phyloP scores from a whole-genome alignment of 1,140 invertebrate species.

The Temnothorax curvispinosus region DNA sequence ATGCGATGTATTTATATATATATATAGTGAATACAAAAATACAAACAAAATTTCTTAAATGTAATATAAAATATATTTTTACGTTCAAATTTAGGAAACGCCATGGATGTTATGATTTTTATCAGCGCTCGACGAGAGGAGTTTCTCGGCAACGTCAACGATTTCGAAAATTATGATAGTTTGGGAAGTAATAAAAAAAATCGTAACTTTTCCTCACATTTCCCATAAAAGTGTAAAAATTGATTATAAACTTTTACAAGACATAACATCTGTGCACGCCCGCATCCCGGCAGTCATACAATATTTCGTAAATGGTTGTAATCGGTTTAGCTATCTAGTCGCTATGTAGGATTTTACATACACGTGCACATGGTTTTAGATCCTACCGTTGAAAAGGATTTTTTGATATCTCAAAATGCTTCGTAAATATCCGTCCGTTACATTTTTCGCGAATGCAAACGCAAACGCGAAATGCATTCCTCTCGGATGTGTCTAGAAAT shows the following conservation, averaged over 20 bases:
- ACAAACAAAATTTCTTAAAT: neutral
- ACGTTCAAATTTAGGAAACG: neutral
- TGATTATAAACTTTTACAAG: neutral
- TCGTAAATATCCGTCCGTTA: constrained; percentile 10
- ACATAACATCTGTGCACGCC: neutral
- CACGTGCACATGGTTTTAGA: neutral
- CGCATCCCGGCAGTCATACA: neutral
- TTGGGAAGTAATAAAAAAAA: neutral
- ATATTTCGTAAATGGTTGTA: constrained; percentile 15
- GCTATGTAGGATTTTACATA: neutral
- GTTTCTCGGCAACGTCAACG: neutral
- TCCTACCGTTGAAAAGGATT: neutral
- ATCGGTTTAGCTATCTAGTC: constrained; percentile 12
- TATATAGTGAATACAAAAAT: no score
- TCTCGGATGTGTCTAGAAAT: neutral
- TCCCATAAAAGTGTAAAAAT: neutral
- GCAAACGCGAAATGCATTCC: neutral
- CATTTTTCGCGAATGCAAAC: neutral
- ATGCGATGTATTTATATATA: no score
- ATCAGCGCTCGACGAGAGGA: neutral
- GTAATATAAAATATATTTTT: neutral
- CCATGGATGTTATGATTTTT: neutral
- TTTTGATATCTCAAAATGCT: constrained; percentile 30
- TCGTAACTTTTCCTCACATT: neutral
- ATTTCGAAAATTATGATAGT: neutral